Percentiles rank a stretch among this genome's conserved stretches.
These are phyloP conservation scores for Yponomeuta cagnagella DNA, from an alignment of 2,888 invertebrate species.

Conservation along the genomic window DNA sequence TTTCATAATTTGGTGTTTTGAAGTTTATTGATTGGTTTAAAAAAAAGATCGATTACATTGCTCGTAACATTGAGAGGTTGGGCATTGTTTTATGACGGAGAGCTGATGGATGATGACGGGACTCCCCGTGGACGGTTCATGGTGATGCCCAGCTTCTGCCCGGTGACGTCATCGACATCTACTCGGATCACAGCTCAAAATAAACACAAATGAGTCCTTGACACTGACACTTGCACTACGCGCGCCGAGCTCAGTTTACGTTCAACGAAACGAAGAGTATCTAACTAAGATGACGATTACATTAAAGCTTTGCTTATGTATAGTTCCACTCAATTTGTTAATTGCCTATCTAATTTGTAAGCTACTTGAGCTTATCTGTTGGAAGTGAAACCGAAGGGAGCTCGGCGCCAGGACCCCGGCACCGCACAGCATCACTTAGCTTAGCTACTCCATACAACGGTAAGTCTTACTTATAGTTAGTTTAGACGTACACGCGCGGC, in stretches of 20 bases:
- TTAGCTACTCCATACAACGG: constrained; percentile 51
- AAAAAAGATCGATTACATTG: constrained; percentile 23
- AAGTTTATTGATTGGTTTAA: constrained; percentile 22
- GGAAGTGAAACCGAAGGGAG: constrained; percentile 40
- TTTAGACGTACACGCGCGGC: constrained; percentile 53
- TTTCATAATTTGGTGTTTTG: constrained; percentile 25
- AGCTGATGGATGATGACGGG: constrained; percentile 53
- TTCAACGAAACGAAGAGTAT: neutral
- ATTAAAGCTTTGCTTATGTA: constrained; percentile 67
- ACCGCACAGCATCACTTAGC: constrained; percentile 44
- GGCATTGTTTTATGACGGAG: constrained; percentile 53
- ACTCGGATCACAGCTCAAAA: neutral
- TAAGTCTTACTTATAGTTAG: constrained; percentile 45
- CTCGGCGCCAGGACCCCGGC: constrained; percentile 57
- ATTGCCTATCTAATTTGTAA: constrained; percentile 71
- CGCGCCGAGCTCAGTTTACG: constrained; percentile 25
- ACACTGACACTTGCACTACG: constrained; percentile 11
- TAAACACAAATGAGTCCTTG: neutral
- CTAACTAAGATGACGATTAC: constrained; percentile 26
- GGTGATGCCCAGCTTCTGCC: constrained; percentile 41
- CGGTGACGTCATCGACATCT: neutral
- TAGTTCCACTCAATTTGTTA: constrained; percentile 68
- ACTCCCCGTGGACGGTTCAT: constrained; percentile 66
- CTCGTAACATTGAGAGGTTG: constrained; percentile 39
- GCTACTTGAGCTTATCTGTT: constrained; percentile 54